phyloP scores from a whole-genome alignment of 2,888 invertebrate genomes.

The Xylota segnis region DNA sequence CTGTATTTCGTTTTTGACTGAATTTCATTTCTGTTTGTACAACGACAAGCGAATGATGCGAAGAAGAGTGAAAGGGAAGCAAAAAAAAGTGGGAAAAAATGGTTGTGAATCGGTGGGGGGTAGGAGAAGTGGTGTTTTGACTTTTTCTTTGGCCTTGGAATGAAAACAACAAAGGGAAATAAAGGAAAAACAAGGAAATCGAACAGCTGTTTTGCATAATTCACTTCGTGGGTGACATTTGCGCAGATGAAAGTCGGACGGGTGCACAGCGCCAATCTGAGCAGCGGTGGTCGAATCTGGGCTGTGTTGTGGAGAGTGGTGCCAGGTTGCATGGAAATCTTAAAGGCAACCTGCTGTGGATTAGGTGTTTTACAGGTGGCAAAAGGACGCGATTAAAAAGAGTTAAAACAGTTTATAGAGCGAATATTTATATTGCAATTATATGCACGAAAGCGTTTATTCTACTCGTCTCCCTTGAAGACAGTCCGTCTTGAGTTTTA shows the following conservation, averaged over 20 bases:
- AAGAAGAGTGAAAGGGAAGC: conserved; percentile 15
- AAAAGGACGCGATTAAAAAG: too few species aligned
- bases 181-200: conserved; percentile 47
- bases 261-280: neutral
- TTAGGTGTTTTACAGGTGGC: too few species aligned
- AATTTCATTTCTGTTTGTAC: conserved; percentile 42
- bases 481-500: too few species aligned
- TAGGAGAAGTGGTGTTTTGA: conserved; percentile 49
- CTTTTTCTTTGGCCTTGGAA: conserved; percentile 72
- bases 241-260: conserved; percentile 1
- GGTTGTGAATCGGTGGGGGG: conserved; percentile 1
- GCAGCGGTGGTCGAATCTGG: neutral
- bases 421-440: too few species aligned
- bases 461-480: too few species aligned
- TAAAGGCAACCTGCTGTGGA: too few species aligned
- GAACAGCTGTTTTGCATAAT: conserved; percentile 58
- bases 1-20: conserved; percentile 63
- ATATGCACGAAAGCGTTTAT: too few species aligned
- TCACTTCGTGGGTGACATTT: conserved; percentile 48
- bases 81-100: conserved; percentile 6
- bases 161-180: conserved; percentile 22
- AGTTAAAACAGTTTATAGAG: too few species aligned
- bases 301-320: neutral
- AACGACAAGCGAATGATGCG: conserved; percentile 35
- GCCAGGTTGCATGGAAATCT: neutral